Base-by-base conservation (phyloP, 2,888 invertebrate genomes). In the Frankliniella intonsa region DNA sequence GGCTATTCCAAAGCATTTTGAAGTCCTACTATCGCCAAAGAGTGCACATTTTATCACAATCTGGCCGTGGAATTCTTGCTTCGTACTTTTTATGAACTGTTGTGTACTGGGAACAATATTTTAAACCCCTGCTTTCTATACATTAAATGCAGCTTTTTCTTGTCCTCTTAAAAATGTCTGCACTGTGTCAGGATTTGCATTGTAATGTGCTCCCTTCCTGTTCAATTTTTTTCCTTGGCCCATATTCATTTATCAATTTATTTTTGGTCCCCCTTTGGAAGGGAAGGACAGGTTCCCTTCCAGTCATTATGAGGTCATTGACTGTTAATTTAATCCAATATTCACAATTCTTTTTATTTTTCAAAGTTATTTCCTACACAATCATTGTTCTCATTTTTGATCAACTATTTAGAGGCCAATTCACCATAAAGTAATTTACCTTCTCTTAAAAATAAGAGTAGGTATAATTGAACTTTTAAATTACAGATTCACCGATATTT, bases 401-500 rank as follows among this genome's bases (percentile, higher is more conserved):
- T 50, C 76, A n/a, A 25, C 27, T 17, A 80, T 51, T 2, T 38
- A 17, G 38, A 5, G 38, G 38, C 3, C 2, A 38, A 38, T 38
- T 2, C 38, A 38, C 5, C 38, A 3, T 5, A 83, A 81, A 62
- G 25, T 55, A 10, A 14, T 17, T 50, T 49, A 0, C 14, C 8
- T 0, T 0, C 7, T 81, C n/a, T 81, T 11, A 5, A 81, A 17
- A 81, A 0, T 17, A 11, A 7, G 8, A 17, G 38, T 25, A 14
- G n/a, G 17, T 80, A 17, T 81, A 7, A 38, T 38, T 38, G 2
- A 38, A 84, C 85, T 82, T 81, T 81, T 55, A 81, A 12, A 51
- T 89, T 89, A 88, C 90, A 93, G 96, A 95, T 87, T 95, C 95
- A 88, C 95, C 98, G 80, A 98, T 99, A 89, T 98, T 97, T 90